A percentile compares a stretch with the other conserved stretches of the same genome.
Evolutionary conservation across 2,797 vertebrate genomes (phyloP).

Genomic region (Petrocephalus schoutedeni): DNA sequence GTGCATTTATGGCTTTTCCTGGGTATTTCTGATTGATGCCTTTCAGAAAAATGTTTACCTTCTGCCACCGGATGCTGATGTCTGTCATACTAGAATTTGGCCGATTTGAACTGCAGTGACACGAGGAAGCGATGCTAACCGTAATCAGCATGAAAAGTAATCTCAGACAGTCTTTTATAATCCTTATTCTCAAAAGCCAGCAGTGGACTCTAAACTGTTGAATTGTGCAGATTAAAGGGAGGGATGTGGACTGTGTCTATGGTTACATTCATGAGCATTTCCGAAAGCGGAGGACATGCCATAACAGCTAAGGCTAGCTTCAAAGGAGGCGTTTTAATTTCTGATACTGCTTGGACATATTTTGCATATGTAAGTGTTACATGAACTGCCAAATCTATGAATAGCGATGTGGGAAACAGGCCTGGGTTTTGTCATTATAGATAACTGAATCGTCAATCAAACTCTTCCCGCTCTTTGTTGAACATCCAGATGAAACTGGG

Average conservation of each 20-base stretch:
- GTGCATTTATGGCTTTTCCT: not conserved
- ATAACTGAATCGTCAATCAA: not conserved
- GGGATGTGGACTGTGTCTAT: not conserved
- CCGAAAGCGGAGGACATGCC: not conserved
- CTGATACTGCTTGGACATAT: not conserved
- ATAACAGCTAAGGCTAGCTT: not conserved
- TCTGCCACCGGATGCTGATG: not conserved
- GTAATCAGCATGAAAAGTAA: not conserved
- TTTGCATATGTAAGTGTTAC: constrained; percentile 11
- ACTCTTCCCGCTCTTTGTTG: not conserved
- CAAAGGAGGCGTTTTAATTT: constrained; percentile 10
- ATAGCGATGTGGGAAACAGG: not conserved
- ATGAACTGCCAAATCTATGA: not conserved
- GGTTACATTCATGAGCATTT: not conserved
- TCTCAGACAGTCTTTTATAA: not conserved
- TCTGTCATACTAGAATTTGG: not conserved
- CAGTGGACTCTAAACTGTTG: not conserved
- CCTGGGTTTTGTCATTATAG: not conserved
- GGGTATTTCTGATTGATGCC: not conserved
- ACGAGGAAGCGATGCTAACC: not conserved
- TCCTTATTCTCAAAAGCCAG: not conserved
- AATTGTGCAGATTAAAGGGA: not conserved
- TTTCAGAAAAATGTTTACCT: not conserved
- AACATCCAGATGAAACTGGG: not conserved
- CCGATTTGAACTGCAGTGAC: not conserved